Conservation (phyloP, 2,797 vertebrate genomes). For the Dendrocincla fuliginosa region DNA sequence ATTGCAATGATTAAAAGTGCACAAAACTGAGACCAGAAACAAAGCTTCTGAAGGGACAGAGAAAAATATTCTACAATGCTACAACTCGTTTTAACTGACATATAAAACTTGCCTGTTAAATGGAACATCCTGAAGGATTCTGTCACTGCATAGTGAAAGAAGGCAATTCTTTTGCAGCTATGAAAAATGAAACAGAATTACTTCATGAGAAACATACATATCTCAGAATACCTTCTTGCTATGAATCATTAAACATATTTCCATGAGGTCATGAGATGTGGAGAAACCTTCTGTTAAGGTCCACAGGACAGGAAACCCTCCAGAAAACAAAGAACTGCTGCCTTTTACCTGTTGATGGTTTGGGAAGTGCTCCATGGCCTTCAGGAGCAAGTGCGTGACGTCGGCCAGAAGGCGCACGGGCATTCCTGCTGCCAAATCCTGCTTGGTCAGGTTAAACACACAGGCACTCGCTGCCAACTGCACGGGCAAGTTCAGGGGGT, state of each 20-base stretch:
- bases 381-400: conserved; percentile 92
- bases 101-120: conserved; percentile 90
- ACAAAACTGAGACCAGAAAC: neutral
- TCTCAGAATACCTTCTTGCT: neutral
- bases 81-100: neutral
- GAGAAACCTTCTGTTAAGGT: neutral
- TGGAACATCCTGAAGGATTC: conserved; percentile 97
- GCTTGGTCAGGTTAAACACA: conserved; percentile 98
- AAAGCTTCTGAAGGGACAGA: neutral
- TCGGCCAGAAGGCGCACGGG: conserved; percentile 91
- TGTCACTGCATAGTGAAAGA: conserved; percentile 97
- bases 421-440: conserved; percentile 94
- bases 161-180: conserved; percentile 99
- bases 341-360: conserved; percentile 94
- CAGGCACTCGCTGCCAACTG: conserved; percentile 97
- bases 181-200: conserved; percentile 8
- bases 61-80: neutral
- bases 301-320: neutral
- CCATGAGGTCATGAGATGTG: rapidly evolving
- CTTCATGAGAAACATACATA: neutral
- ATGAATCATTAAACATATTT: neutral
- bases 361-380: conserved; percentile 98
- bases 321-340: neutral
- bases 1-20: neutral
- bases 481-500: conserved; percentile 93